A percentile compares a stretch with the other conserved stretches of the same genome.
phyloP scores from a whole-genome alignment of 2,888 invertebrate species.

The Gastracanthus pulcherrimus region DNA sequence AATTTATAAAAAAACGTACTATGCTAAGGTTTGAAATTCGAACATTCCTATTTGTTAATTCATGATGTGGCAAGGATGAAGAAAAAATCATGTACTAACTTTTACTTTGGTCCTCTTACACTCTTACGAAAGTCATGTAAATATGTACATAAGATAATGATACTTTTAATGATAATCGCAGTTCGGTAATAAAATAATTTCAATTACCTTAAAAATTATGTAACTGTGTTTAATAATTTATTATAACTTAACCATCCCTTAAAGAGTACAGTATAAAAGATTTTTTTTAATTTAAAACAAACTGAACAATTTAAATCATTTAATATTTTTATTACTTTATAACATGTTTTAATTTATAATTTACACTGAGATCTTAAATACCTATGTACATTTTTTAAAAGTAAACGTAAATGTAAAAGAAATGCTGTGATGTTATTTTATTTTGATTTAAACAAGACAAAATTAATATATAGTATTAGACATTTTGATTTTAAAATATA shows the following conservation, averaged over 20 bases:
- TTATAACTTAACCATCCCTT: not conserved
- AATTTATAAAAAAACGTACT: constrained; percentile 46
- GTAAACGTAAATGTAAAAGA: too few species aligned
- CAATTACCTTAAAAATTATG: constrained; percentile 46
- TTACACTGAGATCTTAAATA: too few species aligned
- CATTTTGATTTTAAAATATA: too few species aligned
- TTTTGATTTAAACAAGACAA: too few species aligned
- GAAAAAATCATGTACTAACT: constrained; percentile 31
- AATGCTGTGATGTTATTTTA: too few species aligned
- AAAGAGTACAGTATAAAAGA: not conserved
- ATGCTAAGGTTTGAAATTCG: constrained; percentile 56
- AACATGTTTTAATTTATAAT: too few species aligned
- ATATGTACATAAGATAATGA: constrained; percentile 69
- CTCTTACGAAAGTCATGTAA: constrained; percentile 63
- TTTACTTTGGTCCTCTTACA: constrained; percentile 47
- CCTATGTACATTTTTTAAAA: too few species aligned
- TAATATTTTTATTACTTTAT: constrained; percentile 29
- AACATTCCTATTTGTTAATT: constrained; percentile 70
- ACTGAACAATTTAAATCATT: not conserved
- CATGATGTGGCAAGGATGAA: constrained; percentile 53
- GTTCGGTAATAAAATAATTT: constrained; percentile 59
- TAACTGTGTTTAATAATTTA: not conserved
- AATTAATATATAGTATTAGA: too few species aligned
- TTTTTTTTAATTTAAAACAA: not conserved
- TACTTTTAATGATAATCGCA: constrained; percentile 64